Conservation (phyloP, 2,797 vertebrate genomes). For the Paramormyrops hopkinsi region DNA sequence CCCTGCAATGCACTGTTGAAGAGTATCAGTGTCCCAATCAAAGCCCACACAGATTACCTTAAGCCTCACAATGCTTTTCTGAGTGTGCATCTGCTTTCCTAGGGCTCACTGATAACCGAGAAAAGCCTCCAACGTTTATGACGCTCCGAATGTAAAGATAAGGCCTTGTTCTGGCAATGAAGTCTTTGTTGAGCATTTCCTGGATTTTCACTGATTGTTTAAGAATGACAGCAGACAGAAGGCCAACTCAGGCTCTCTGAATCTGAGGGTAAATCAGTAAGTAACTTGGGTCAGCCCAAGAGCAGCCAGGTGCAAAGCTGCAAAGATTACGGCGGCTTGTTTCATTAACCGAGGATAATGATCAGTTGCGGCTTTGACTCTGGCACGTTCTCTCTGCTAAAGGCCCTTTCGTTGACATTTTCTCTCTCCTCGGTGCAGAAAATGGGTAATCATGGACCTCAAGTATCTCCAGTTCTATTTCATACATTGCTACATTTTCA, state of each 20-base stretch:
- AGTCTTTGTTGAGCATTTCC: not conserved
- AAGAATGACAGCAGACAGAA: not conserved
- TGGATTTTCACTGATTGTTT: conserved; percentile 1
- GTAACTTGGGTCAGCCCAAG: not conserved
- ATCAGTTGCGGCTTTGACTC: not conserved
- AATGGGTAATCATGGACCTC: not conserved
- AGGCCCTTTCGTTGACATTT: not conserved
- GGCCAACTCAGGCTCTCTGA: not conserved
- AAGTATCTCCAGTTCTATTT: not conserved
- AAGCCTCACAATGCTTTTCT: not conserved
- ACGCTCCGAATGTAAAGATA: not conserved
- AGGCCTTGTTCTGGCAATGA: not conserved
- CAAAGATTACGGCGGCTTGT: not conserved
- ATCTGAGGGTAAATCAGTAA: conserved; percentile 1
- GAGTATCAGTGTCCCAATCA: conserved; percentile 12
- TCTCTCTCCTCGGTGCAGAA: conserved; percentile 3
- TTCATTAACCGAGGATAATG: conserved; percentile 7
- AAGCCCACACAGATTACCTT: conserved; percentile 3
- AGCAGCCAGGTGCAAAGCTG: not conserved
- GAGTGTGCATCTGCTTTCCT: conserved; percentile 5
- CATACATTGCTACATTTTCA: not conserved
- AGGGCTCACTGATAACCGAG: not conserved
- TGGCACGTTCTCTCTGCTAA: not conserved
- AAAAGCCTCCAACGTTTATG: not conserved
- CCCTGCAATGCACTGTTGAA: not conserved